Conservation (phyloP, 2,797 vertebrate species). For the Nyctibius grandis region DNA sequence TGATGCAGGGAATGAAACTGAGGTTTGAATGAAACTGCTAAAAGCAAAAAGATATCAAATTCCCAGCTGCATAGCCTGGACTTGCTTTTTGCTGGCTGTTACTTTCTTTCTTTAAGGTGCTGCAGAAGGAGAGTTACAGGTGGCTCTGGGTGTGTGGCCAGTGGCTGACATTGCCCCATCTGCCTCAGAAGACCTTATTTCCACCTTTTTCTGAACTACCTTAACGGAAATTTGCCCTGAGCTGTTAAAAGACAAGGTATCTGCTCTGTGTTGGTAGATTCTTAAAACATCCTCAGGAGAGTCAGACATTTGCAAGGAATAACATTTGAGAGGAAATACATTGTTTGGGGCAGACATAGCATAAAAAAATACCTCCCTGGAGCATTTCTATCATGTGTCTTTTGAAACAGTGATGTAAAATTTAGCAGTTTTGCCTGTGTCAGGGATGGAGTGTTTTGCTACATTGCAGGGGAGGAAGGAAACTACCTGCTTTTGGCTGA, state of each 20-base stretch:
- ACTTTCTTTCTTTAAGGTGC: background rate
- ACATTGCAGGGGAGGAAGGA: rapidly evolving
- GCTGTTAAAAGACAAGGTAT: too few species aligned
- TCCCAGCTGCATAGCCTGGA: background rate
- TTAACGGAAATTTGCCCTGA: too few species aligned
- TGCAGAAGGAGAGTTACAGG: background rate
- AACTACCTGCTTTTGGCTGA: background rate
- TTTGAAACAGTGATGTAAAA: background rate
- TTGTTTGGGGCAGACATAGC: background rate
- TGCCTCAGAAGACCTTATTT: background rate
- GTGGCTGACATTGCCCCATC: background rate
- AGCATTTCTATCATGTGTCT: background rate
- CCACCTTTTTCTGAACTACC: background rate
- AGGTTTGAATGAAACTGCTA: background rate
- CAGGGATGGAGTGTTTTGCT: background rate
- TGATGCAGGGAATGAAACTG: background rate
- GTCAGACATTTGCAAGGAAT: background rate
- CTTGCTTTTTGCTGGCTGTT: background rate
- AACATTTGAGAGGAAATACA: background rate
- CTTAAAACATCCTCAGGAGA: background rate
- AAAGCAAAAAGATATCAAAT: background rate
- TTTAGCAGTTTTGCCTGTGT: background rate
- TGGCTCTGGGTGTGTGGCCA: background rate
- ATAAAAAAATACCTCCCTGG: background rate
- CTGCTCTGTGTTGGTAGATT: background rate